Percentiles rank a stretch among this genome's conserved stretches.
Conservation (phyloP, 1,140 invertebrate species). For the Formica exsecta region DNA sequence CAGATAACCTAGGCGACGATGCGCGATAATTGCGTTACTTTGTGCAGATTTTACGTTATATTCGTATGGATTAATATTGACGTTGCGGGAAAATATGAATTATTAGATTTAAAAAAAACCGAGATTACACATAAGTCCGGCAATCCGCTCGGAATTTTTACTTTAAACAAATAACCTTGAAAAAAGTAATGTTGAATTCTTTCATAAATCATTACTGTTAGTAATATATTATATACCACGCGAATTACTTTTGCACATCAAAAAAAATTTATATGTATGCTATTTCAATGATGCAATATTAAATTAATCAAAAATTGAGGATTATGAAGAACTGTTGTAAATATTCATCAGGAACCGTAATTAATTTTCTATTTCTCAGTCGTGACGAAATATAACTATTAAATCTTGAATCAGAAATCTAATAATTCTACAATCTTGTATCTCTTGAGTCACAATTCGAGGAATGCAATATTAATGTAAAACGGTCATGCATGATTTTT, state of each 20-base stretch:
- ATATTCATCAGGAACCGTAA: not conserved
- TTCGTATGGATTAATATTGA: not conserved
- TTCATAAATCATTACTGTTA: not conserved
- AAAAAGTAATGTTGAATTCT: not conserved
- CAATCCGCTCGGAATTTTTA: not conserved
- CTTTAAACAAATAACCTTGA: not conserved
- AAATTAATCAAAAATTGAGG: not conserved
- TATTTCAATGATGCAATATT: not conserved
- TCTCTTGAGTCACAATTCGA: not conserved
- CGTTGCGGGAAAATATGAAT: slow-evolving; percentile 1
- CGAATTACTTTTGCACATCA: not conserved
- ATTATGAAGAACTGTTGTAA: not conserved
- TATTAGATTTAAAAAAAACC: slow-evolving; percentile 18
- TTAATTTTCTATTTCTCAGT: not conserved
- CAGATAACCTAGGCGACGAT: slow-evolving; percentile 26
- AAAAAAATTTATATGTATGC: not conserved
- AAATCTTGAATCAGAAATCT: not conserved
- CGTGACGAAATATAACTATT: not conserved
- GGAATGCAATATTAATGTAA: not conserved
- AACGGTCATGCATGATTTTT: not conserved
- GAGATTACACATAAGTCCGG: not conserved
- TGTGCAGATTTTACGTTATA: slow-evolving; percentile 41
- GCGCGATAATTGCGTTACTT: slow-evolving; percentile 55
- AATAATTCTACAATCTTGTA: not conserved
- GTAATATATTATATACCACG: not conserved